Conservation (phyloP, 1,140 invertebrate genomes). For the Drosophila mayri region DNA sequence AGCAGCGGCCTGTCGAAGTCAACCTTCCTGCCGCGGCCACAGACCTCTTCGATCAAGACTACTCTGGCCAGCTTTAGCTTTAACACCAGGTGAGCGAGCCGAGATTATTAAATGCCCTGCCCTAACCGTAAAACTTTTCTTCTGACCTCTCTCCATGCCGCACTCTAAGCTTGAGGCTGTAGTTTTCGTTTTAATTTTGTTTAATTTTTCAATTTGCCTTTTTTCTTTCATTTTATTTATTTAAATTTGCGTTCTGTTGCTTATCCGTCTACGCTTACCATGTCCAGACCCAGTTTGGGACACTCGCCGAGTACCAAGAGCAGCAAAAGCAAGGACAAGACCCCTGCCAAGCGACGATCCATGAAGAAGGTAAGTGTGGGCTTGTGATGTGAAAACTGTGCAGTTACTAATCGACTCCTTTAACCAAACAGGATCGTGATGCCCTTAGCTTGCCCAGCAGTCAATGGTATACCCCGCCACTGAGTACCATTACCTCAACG, state of each 20-base stretch:
- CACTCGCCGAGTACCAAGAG: slow-evolving; percentile 78
- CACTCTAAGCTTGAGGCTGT: slow-evolving; percentile 62
- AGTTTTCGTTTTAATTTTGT: slow-evolving; percentile 37
- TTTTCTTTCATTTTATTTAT: slow-evolving; percentile 50
- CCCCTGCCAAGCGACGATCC: slow-evolving; percentile 74
- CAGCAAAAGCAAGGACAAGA: slow-evolving; percentile 82
- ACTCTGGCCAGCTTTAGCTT: slow-evolving; percentile 81
- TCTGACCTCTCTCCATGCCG: slow-evolving; percentile 17
- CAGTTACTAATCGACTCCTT: not conserved
- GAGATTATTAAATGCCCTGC: not conserved
- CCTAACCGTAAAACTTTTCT: slow-evolving; percentile 15
- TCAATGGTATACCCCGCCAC: slow-evolving; percentile 82
- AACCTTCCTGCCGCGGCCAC: slow-evolving; percentile 72
- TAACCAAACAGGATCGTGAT: slow-evolving; percentile 64
- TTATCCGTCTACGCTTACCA: slow-evolving; percentile 44
- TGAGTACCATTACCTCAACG: slow-evolving; percentile 78
- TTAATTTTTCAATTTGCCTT: slow-evolving; percentile 44
- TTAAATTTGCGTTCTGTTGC: slow-evolving; percentile 46
- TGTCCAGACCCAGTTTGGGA: slow-evolving; percentile 66
- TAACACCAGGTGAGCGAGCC: slow-evolving; percentile 67
- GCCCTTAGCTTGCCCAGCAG: slow-evolving; percentile 76
- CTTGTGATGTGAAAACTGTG: not conserved
- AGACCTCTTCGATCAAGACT: slow-evolving; percentile 82
- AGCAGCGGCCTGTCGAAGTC: slow-evolving; percentile 84
- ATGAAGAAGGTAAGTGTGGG: slow-evolving; percentile 74